Conservation (phyloP, 2,113 vertebrate genomes). For the Anhinga rufa region DNA sequence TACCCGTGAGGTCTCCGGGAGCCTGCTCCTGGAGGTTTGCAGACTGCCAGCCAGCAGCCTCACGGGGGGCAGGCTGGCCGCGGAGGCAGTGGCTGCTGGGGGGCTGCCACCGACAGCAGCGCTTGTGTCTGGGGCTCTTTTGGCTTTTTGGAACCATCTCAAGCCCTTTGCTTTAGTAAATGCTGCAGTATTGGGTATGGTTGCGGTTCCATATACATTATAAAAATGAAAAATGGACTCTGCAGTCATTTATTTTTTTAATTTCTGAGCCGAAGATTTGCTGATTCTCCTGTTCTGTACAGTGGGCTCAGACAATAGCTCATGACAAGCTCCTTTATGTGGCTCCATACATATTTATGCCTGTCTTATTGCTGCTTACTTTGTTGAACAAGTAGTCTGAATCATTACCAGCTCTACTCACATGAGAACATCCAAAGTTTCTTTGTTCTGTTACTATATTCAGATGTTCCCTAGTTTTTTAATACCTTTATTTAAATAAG, state of each 20-base stretch:
- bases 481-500: background rate
- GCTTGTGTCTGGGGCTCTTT: background rate
- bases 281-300: background rate
- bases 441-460: background rate
- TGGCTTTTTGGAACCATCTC: background rate
- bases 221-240: background rate
- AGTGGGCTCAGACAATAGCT: background rate
- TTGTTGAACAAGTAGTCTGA: background rate
- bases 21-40: background rate
- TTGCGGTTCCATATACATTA: background rate
- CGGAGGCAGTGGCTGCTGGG: background rate
- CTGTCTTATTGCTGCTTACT: background rate
- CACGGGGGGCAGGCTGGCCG: rapidly evolving
- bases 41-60: background rate
- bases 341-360: background rate
- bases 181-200: background rate
- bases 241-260: background rate
- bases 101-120: background rate
- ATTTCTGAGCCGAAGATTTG: background rate
- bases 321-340: background rate
- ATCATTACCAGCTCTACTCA: background rate
- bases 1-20: rapidly evolving
- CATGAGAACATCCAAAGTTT: background rate
- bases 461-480: background rate
- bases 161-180: background rate